Evolutionary conservation across 2,888 invertebrate species (phyloP).

Genomic region (Trichacis sp.): DNA sequence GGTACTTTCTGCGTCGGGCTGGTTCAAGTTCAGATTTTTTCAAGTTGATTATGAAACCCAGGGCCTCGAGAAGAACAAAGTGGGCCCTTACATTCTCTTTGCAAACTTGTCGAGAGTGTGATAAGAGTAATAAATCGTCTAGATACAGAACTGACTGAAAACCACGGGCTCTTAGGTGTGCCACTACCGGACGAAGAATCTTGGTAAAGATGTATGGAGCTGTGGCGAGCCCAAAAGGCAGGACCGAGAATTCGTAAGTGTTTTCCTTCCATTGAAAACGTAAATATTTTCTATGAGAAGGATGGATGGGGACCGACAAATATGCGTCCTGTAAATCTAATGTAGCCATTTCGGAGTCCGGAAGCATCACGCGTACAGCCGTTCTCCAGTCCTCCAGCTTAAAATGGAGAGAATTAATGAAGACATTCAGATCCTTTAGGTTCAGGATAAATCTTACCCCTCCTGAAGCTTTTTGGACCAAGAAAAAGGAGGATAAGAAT

Average conservation of each 20-base stretch:
- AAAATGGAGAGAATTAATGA: slow-evolving; percentile 23
- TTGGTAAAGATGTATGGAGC: slow-evolving; percentile 17
- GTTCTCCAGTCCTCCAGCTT: slow-evolving; percentile 25
- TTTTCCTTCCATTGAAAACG: slow-evolving; percentile 14
- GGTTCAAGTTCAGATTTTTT: slow-evolving; percentile 11
- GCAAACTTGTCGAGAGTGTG: slow-evolving; percentile 6
- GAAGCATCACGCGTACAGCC: slow-evolving; percentile 18
- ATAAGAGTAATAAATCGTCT: slow-evolving; percentile 13
- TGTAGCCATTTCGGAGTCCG: slow-evolving; percentile 11
- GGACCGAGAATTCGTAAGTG: slow-evolving; percentile 10
- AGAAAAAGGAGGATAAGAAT: slow-evolving; percentile 22
- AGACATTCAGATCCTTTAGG: slow-evolving; percentile 15
- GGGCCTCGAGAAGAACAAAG: too few relatives aligned
- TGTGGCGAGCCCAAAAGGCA: slow-evolving; percentile 10
- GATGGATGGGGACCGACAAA: slow-evolving; percentile 8
- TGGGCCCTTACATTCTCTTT: not conserved
- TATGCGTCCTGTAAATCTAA: slow-evolving; percentile 24
- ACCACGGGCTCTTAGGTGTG: not conserved
- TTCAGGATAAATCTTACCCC: slow-evolving; percentile 18
- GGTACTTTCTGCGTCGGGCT: not conserved
- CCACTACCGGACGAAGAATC: slow-evolving; percentile 11
- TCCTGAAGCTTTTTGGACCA: slow-evolving; percentile 16
- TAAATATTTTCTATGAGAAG: slow-evolving; percentile 10
- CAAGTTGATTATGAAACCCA: slow-evolving; percentile 6
- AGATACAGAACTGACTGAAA: slow-evolving; percentile 13